A percentile compares a stretch with the other conserved stretches of the same genome.
phyloP scores from a whole-genome alignment of 2,113 vertebrate genomes.

The Aptenodytes forsteri region DNA sequence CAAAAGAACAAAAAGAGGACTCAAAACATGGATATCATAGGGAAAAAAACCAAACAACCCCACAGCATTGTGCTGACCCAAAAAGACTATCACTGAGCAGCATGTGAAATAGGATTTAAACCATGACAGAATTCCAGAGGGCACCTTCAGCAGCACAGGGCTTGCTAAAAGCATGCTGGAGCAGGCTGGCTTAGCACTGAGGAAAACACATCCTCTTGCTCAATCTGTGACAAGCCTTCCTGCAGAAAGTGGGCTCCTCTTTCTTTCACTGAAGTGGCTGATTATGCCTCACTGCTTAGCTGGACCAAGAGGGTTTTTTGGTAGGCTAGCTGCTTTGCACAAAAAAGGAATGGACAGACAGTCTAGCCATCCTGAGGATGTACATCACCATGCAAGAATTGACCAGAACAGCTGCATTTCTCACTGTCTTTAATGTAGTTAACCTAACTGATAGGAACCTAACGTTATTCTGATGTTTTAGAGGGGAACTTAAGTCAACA shows the following conservation, averaged over 20 bases:
- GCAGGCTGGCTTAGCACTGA: background rate
- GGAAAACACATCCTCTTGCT: background rate
- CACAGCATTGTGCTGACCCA: background rate
- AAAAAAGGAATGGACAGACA: background rate
- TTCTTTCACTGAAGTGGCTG: background rate
- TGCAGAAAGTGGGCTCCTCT: background rate
- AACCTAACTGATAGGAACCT: background rate
- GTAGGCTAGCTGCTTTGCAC: background rate
- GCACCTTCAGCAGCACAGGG: background rate
- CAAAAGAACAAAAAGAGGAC: background rate
- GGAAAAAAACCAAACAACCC: background rate
- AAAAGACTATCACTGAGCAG: background rate
- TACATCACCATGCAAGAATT: background rate
- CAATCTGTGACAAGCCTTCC: background rate
- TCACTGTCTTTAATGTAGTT: background rate
- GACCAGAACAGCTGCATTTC: background rate
- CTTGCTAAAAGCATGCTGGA: background rate
- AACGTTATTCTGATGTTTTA: background rate
- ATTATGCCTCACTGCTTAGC: background rate
- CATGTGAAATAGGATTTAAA: background rate
- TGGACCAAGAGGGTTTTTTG: rapidly evolving
- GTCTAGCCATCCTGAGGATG: background rate
- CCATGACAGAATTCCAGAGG: background rate
- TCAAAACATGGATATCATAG: background rate
- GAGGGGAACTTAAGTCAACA: background rate